Conservation (phyloP, 1,140 invertebrate species). For the Bombus consobrinus region DNA sequence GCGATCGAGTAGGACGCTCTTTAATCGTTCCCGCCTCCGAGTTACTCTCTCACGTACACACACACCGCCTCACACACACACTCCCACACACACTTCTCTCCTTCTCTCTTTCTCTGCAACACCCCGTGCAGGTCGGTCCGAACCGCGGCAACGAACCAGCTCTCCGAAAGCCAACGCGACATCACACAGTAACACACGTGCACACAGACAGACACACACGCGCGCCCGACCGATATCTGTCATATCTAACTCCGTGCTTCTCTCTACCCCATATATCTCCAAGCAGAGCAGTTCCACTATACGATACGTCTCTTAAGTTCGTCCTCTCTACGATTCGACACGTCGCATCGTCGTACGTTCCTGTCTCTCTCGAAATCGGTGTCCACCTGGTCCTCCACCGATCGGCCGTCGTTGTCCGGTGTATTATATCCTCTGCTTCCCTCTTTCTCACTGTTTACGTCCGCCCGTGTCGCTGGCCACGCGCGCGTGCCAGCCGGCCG, state of each 20-base stretch:
- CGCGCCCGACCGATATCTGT: slow-evolving; percentile 64
- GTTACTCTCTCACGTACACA: slow-evolving; percentile 70
- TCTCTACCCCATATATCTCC: neutral
- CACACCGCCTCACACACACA: slow-evolving; percentile 60
- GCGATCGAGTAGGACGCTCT: slow-evolving; percentile 83
- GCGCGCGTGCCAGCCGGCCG: slow-evolving; percentile 13
- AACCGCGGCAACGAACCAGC: neutral
- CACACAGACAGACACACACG: slow-evolving; percentile 65
- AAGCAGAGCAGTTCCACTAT: neutral
- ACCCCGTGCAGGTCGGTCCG: neutral
- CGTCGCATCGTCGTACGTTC: neutral
- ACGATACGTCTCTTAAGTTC: too few relatives aligned
- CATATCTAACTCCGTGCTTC: neutral
- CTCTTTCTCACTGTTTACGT: neutral
- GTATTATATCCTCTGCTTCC: neutral
- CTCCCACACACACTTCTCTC: slow-evolving; percentile 51
- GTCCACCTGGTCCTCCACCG: slow-evolving; percentile 12
- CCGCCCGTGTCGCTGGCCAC: neutral
- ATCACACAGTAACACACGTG: slow-evolving; percentile 53
- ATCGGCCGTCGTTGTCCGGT: slow-evolving; percentile 18
- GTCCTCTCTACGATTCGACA: too few relatives aligned
- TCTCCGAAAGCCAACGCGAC: neutral
- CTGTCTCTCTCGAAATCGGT: neutral
- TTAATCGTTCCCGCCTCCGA: slow-evolving; percentile 81
- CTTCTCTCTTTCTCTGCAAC: neutral